Evolutionary conservation across 2,888 invertebrate genomes (phyloP), one percentile per base, ranked within the genome.

Genomic region (Phengaris arion): DNA sequence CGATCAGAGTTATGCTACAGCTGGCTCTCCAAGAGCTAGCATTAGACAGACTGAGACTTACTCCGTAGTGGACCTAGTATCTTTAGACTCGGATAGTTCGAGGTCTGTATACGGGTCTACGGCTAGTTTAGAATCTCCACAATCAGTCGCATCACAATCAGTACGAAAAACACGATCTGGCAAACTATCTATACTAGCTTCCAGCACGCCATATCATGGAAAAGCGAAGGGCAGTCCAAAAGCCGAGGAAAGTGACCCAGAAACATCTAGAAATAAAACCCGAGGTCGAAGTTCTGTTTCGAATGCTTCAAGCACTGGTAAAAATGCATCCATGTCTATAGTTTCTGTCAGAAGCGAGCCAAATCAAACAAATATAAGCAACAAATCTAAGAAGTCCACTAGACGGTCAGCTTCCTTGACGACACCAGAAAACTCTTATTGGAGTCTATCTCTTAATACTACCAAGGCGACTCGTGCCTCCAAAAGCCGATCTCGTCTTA

Each of bases 41-140:
- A 76, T 74, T 5, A 78, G 77, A n/a, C 82, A 85, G 46, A 75
- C 87, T 35, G 90, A 92, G 74, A 83, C 89, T 0, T 92, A 91
- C 78, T 91, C 93, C 0, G 86, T 92, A 2, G 91, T 92, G 0
- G 92, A 93, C 77, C 79, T 92, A 7, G 88, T 92, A 0, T 91
- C 92, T 0, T 74, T 85, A 0, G 88, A 89, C 73, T 85, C 89
- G 1, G 79, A 77, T 8, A 78, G 77, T 51, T 82, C 85, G 0
- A 51, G 70, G 2, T 89, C 92, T 0, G 80, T 86, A 3, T 91
- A 92, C 74, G 80, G 84, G 46, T 90, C 91, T 0, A 85, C 83
- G 0, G 85, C 54, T 7, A 35, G 35, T 35, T 72, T 54, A 0
- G 52, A 52, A 13, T 54, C 72, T 6, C 54, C 72, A 0, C 64